Evolutionary conservation across 2,888 invertebrate genomes (phyloP).

Genomic region (Drosophila mimica): DNA sequence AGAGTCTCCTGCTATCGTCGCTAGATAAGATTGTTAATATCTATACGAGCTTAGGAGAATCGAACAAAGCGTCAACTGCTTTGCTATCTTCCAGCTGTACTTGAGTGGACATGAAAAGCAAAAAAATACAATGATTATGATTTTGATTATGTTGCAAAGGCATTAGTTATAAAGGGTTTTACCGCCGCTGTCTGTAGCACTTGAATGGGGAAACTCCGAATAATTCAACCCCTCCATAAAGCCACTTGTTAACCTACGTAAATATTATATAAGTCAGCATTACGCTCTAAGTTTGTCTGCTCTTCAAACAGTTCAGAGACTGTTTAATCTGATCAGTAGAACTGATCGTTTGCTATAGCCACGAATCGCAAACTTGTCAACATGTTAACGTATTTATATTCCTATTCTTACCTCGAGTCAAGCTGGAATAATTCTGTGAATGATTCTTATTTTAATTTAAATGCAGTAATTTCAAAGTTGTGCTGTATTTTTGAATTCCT

Average conservation of each 20-base stretch:
- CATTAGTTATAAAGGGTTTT: conserved; percentile 3
- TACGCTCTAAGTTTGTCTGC: conserved; percentile 3
- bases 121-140: neutral
- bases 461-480: too few relatives aligned
- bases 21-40: conserved; percentile 55
- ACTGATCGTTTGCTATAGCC: neutral
- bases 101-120: neutral
- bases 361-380: neutral
- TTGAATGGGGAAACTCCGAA: neutral
- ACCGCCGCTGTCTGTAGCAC: conserved; percentile 8
- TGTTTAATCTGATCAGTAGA: conserved; percentile 15
- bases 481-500: neutral
- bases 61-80: conserved; percentile 20
- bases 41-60: conserved; percentile 5
- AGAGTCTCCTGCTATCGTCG: conserved; percentile 13
- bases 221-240: neutral
- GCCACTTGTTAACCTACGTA: neutral
- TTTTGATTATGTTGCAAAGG: conserved; percentile 5
- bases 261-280: neutral
- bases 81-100: conserved; percentile 28
- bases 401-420: neutral
- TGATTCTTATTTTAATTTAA: too few relatives aligned
- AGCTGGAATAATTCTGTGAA: neutral
- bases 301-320: conserved; percentile 4
- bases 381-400: neutral